Base-by-base conservation (phyloP, 2,888 invertebrate species). In the Andricus curvator region DNA sequence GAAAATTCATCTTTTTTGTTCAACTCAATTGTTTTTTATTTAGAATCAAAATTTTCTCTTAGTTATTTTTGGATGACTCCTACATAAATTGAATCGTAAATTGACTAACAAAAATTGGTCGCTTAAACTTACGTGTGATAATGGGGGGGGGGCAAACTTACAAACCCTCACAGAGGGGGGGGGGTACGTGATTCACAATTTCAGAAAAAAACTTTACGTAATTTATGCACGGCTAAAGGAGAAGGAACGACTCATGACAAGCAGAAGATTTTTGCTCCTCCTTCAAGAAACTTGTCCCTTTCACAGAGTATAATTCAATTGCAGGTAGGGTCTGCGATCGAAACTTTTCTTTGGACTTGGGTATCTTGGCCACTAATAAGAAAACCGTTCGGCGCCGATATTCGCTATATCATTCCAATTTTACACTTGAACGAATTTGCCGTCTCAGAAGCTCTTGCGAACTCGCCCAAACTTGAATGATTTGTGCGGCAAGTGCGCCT, bases 361-460 rank as follows among this genome's bases (percentile, higher is more conserved):
- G 76, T 68, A 80, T 60, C 62, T 80, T 68, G 78, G 80, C 80
- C 84, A 81, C 62, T 67, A 79, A 74, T 33, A 81, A 84, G 81
- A 80, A 82, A 81, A 83, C 76, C 74, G 79, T 77, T 74, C 81
- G 80, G 84, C 86, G 81, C 82, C 83, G 77, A 80, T 81, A 83
- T 84, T 82, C 85, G 86, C 88, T 90, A 91, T 91, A 91, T 92
- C 92, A 91, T 91, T 90, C 88, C 91, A 92, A 92, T 92, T 92
- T 92, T 90, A 90, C 90, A 90, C 89, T 84, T 87, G 88, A 89
- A 81, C 87, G 85, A 86, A 87, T 86, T 84, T 88, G 85, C 86
- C 88, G 87, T 88, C 87, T 85, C 85, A 84, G 86, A 74, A 74
- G 74, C 86, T 83, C 87, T 86, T 80, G 79, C 86, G 85, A 91